Evolutionary conservation across 2,888 invertebrate species (phyloP).

Genomic region (Cephus pulcher): DNA sequence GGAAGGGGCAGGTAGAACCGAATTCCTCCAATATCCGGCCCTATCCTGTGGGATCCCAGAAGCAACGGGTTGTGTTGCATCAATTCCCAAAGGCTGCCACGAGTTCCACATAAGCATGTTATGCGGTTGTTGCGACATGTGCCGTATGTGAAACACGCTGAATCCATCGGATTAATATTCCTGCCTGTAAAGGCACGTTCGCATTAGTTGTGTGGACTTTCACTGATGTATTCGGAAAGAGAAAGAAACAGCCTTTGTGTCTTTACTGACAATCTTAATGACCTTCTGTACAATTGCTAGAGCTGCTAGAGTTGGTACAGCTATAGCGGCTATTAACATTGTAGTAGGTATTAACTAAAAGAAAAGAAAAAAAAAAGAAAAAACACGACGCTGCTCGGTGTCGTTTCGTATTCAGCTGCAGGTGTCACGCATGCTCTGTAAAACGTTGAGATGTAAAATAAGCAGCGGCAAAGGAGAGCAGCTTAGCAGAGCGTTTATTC

Average conservation of each 20-base stretch:
- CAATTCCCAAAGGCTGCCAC: neutral
- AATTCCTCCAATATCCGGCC: neutral
- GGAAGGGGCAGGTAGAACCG: neutral
- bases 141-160: neutral
- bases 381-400: neutral
- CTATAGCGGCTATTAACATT: neutral
- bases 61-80: neutral
- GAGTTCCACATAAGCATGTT: neutral
- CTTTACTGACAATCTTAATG: neutral
- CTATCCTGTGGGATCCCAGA: neutral
- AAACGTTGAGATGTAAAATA: neutral
- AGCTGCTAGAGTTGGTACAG: neutral
- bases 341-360: neutral
- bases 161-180: neutral
- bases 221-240: neutral
- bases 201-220: neutral
- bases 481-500: slow-evolving; percentile 46
- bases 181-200: neutral
- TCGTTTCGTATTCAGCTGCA: neutral
- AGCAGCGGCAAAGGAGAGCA: neutral
- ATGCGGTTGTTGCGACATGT: neutral
- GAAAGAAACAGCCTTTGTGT: neutral
- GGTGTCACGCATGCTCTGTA: neutral
- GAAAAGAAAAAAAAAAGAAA: no score
- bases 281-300: neutral